Base-by-base conservation (phyloP, 2,797 vertebrate species). In the Phoebastria nigripes region DNA sequence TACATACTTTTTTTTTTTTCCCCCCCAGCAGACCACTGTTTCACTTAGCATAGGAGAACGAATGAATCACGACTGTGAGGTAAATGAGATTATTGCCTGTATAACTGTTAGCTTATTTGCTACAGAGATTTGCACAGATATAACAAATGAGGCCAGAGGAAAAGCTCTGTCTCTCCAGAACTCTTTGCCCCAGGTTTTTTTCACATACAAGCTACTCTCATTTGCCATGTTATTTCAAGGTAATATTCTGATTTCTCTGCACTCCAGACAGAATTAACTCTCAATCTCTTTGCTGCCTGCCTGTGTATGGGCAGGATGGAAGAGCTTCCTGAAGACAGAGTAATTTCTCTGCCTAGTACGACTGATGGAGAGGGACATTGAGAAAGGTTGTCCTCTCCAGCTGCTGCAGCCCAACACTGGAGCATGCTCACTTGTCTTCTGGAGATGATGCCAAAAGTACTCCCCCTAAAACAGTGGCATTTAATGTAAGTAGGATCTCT, bases 61-160 rank as follows among this genome's bases (percentile, higher is more conserved):
- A 80, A 80, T 33, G 63, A 90, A 87, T 90, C 80, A 86, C 6
- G 35, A 71, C 81, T 52, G 55, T 41, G 89, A 94, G 62, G 90
- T 89, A 94, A 94, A 94, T 46, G 56, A 90, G 89, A 93, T 93
- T 89, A 85, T 58, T 82, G 66, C 66, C 83, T 89, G 22, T 65
- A 24, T 92, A 84, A 90, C 66, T 79, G 59, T 66, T 91, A 62
- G 54, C 55, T 90, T 82, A 72, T 94, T 94, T 89, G 70, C 73
- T 87, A 76, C 70, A 90, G 82, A 80, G 86, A 82, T 82, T 90
- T 80, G 74, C 59, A 59, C 54, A 92, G 87, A 80, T 92, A 80
- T 25, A 88, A 90, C 77, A 93, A 89, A 95, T 46, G 78, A 82
- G 72, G 76, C 71, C 70, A 84, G 81, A 82, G 47, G 46, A 92